Percentiles rank a stretch among this genome's conserved stretches.
Conservation (phyloP, 1,140 invertebrate species). For the Chrysoperla carnea region DNA sequence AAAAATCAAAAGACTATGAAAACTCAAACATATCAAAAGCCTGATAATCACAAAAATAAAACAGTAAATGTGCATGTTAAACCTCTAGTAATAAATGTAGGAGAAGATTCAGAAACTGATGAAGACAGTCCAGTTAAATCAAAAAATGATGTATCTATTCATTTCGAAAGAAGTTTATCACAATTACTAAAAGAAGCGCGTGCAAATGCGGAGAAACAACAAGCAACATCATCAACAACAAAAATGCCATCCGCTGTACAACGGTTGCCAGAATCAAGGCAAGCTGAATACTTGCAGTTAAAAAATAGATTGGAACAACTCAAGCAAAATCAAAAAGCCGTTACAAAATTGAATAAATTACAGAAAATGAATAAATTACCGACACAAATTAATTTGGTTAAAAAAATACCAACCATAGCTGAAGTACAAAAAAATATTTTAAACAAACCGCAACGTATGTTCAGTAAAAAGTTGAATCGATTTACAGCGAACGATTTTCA, state of each 20-base stretch:
- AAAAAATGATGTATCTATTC: slow-evolving; percentile 1
- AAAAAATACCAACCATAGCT: too few species aligned
- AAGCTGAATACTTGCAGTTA: slow-evolving; percentile 4
- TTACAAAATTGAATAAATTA: background rate
- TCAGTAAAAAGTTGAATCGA: too few species aligned
- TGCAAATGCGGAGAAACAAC: background rate
- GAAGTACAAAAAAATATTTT: too few species aligned
- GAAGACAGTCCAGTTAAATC: slow-evolving; percentile 4
- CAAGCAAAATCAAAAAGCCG: background rate
- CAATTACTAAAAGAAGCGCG: background rate
- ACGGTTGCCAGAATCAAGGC: slow-evolving; percentile 8
- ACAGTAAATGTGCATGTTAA: slow-evolving; percentile 8
- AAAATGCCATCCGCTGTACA: slow-evolving; percentile 1
- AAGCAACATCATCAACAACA: background rate
- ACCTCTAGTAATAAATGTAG: slow-evolving; percentile 18
- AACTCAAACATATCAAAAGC: slow-evolving; percentile 2
- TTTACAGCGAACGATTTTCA: too few species aligned
- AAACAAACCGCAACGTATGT: too few species aligned
- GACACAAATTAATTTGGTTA: too few species aligned
- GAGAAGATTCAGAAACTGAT: slow-evolving; percentile 16
- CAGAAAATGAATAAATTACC: background rate
- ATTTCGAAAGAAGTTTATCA: slow-evolving; percentile 1
- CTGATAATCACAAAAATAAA: slow-evolving; percentile 1
- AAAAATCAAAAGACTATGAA: slow-evolving; percentile 4
- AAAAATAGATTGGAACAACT: slow-evolving; percentile 1